Conservation (phyloP, 2,113 vertebrate species). For the Ciconia stormi region DNA sequence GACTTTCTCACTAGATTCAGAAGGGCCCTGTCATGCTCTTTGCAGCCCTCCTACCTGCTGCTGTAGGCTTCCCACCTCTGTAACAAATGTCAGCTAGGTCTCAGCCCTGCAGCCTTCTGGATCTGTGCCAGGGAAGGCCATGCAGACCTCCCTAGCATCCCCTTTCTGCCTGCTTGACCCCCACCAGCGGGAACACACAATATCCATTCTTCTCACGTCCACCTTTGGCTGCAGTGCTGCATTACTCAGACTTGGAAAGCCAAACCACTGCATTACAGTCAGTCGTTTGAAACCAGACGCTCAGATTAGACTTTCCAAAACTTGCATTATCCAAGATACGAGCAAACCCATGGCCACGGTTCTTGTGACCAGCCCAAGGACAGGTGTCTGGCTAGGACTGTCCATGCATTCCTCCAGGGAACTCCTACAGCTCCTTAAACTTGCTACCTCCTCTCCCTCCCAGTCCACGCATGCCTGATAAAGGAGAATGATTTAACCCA, state of each 20-base stretch:
- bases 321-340: rapidly evolving
- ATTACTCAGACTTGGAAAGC: not conserved
- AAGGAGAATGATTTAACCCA: not conserved
- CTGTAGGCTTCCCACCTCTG: not conserved
- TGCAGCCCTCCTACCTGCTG: not conserved
- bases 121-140: not conserved
- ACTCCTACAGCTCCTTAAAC: not conserved
- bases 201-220: not conserved
- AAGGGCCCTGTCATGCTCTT: not conserved
- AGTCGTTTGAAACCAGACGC: not conserved
- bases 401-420: rapidly evolving
- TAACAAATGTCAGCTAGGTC: rapidly evolving
- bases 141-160: not conserved
- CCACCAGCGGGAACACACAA: not conserved
- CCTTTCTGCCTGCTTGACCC: not conserved
- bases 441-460: rapidly evolving
- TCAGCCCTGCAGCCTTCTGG: rapidly evolving
- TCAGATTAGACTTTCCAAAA: not conserved
- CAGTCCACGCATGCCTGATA: rapidly evolving
- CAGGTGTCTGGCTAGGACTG: not conserved
- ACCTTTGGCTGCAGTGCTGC: not conserved
- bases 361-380: not conserved
- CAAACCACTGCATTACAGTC: not conserved
- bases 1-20: not conserved
- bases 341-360: rapidly evolving